phyloP scores from a whole-genome alignment of 2,797 vertebrate genomes.

The Acanthornis magna region DNA sequence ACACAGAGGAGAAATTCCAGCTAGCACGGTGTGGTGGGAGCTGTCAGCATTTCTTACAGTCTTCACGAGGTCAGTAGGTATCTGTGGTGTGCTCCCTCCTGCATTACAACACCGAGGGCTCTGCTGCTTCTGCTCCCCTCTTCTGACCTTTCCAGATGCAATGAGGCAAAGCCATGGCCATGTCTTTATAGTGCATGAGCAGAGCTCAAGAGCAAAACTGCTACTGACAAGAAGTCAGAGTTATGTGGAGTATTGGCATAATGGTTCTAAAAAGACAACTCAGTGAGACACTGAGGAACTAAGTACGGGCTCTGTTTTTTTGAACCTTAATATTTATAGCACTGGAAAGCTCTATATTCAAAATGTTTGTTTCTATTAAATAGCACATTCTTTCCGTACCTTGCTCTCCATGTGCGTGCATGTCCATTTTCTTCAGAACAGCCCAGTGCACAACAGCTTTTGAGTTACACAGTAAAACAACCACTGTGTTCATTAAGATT shows the following conservation, averaged over 20 bases:
- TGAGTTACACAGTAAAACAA: not conserved
- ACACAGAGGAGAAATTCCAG: not conserved
- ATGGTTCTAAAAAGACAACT: not conserved
- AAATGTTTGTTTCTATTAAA: not conserved
- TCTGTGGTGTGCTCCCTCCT: not conserved
- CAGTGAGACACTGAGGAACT: not conserved
- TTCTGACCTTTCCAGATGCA: not conserved
- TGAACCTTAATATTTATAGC: not conserved
- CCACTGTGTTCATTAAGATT: not conserved
- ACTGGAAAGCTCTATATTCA: not conserved
- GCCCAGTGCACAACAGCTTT: not conserved
- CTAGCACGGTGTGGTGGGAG: not conserved
- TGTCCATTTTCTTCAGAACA: not conserved
- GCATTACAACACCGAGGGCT: not conserved
- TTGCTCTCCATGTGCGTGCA: rapidly evolving
- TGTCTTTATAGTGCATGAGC: not conserved
- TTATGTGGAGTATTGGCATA: not conserved
- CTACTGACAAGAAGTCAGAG: not conserved
- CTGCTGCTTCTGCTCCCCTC: not conserved
- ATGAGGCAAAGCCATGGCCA: not conserved
- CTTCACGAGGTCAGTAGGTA: not conserved
- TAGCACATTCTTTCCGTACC: not conserved
- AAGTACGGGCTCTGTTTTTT: not conserved
- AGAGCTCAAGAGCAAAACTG: not conserved
- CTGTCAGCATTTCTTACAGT: not conserved